Evolutionary conservation across 2,113 vertebrate species (phyloP).

Genomic region (Guaruba guarouba): DNA sequence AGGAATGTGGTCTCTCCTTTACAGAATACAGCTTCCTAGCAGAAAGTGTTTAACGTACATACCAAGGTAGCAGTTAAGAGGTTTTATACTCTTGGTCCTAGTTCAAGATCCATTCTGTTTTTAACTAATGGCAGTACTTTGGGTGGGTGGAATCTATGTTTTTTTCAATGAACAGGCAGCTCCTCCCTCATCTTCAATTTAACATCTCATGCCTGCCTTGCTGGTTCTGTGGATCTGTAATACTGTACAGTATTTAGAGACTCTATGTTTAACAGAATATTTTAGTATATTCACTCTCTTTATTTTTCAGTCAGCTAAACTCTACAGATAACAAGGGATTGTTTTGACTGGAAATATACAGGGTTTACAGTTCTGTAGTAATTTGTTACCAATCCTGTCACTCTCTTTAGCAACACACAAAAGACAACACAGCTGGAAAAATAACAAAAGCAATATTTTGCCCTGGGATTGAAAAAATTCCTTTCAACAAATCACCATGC

Average conservation of each 20-base stretch:
- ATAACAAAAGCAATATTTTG: not conserved
- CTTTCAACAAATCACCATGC: not conserved
- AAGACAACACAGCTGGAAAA: constrained; percentile 16
- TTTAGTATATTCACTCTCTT: not conserved
- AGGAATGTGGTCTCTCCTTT: not conserved
- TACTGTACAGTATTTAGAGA: not conserved
- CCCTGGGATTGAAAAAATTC: not conserved
- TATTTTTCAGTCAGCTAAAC: constrained; percentile 16
- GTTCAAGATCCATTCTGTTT: not conserved
- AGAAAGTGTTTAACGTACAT: not conserved
- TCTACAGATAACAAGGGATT: not conserved
- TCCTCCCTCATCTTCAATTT: not conserved
- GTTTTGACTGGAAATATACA: not conserved
- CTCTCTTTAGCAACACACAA: not conserved
- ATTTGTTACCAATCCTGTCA: not conserved
- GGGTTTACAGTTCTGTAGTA: not conserved
- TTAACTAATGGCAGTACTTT: not conserved
- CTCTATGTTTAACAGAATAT: not conserved
- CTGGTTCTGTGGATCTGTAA: not conserved
- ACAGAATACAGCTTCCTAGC: not conserved
- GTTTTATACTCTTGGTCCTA: not conserved
- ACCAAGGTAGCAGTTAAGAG: not conserved
- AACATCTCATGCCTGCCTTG: not conserved
- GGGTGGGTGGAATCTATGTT: not conserved
- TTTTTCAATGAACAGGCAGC: not conserved